Evolutionary conservation across 2,113 vertebrate species (phyloP), one percentile per base, ranked within the genome.

Genomic region (Misgurnus mizolepis): DNA sequence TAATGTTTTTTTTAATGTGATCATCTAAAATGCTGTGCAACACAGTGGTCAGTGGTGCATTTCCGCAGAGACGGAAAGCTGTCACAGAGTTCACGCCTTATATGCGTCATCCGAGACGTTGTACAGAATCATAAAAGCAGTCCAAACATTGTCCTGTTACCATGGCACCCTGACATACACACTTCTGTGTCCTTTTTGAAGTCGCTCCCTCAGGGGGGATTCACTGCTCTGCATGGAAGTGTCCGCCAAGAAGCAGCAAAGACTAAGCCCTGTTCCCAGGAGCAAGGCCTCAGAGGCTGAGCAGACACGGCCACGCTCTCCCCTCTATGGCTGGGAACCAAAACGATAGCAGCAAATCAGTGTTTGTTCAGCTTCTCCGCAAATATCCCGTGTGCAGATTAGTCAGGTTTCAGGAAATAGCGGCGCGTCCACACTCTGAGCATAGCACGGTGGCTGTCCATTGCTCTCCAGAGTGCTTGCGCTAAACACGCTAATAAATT

Each of bases 291-390:
- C 11, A 74, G 87, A 88, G 87, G 67, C 85, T 83, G 87, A 80
- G 43, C 83, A 85, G 43, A 34, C 78, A 76, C 82, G 80, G 74
- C 82, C 81, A 86, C 85, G 83, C 86, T 84, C 88, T 87, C 86
- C 87, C 79, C 86, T 87, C 86, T 86, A 88, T 87, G 88, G 90
- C 92, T 93, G 93, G 91, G 93, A 94, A 94, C 90, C 88, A 90
- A 86, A 90, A 86, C 92, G 92, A 93, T 93, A 93, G 89, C 84
- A 83, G 91, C 91, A 90, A 93, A 94, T 94, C 93, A 90, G 87
- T 94, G 93, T 94, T 94, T 94, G 92, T 93, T 93, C 93, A 94
- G 93, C 90, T 91, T 90, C 90, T 93, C 90, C 85, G 90, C 92
- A 93, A 93, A 93, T 93, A 93, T 93, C 90, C 93, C 91, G 85